Conservation (phyloP, 2,888 invertebrate genomes). For the Drosophila infuscata region DNA sequence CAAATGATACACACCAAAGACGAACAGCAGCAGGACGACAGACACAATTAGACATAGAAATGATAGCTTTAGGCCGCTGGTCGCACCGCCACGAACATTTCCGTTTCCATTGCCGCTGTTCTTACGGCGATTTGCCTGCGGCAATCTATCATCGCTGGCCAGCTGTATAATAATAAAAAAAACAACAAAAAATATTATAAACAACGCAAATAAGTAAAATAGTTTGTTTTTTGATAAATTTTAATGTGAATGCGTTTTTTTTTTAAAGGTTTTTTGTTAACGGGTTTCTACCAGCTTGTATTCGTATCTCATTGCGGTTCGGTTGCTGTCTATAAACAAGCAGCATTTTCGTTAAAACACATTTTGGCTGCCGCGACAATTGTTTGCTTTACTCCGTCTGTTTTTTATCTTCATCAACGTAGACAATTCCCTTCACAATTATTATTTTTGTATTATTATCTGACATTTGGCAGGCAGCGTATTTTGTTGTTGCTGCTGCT, state of each 20-base stretch:
- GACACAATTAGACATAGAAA: conserved; percentile 84
- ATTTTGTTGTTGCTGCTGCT: conserved; percentile 10
- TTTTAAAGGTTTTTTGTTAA: neutral
- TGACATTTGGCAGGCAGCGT: conserved; percentile 14
- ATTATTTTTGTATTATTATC: conserved; percentile 25
- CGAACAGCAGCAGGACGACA: conserved; percentile 81
- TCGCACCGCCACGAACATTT: conserved; percentile 54
- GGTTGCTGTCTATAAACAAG: conserved; percentile 44
- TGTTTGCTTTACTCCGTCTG: conserved; percentile 22
- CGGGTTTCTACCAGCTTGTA: conserved; percentile 74
- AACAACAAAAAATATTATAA: neutral
- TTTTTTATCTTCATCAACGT: conserved; percentile 12
- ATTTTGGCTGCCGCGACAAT: conserved; percentile 45
- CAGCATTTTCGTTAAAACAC: conserved; percentile 55
- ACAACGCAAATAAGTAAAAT: conserved; percentile 2
- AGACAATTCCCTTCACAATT: conserved; percentile 19
- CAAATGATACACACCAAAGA: conserved; percentile 81
- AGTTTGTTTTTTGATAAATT: neutral
- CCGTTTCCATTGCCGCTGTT: conserved; percentile 52
- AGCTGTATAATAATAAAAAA: conserved; percentile 54
- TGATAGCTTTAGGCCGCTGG: conserved; percentile 83
- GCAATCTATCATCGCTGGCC: conserved; percentile 73
- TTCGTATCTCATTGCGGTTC: conserved; percentile 77
- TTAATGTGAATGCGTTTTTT: neutral
- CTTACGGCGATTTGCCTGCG: conserved; percentile 66